Evolutionary conservation across 2,113 vertebrate species (phyloP), one percentile per base, ranked within the genome.

Genomic region (Stomatorhinus ivindoensis): DNA sequence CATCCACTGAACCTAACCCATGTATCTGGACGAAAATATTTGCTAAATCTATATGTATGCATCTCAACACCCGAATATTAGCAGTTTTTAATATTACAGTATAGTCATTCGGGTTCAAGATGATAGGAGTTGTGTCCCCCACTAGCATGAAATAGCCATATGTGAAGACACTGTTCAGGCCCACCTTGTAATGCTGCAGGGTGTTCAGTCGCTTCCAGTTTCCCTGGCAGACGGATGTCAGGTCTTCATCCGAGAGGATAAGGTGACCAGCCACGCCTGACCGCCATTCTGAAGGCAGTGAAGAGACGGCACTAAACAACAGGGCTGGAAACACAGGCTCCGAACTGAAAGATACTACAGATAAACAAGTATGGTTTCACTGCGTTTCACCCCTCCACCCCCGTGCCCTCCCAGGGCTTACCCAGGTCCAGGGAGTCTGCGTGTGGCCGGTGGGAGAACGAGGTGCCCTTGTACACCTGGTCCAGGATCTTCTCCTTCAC

Each of bases 401-500:
- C n/a, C 2, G 8, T 3, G 24, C 24, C 24, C n/a, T 21, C 13
- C 58, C 65, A 6, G 53, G 19, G 91, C 97, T 97, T 58, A 99
- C 98, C 98, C 0, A 99, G 95, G 92, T 99, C 98, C 90, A 99
- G 94, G 3, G 97, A 96, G 90, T 98, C 96, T 0, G 96, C 94
- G 88, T 98, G 97, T 1, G 98, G 98, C 4, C 98, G 95, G 91
- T 98, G 97, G 91, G 97, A 97, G 90, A 97, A 98, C 2, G 97
- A 97, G 0, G 97, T 96, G 91, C 97, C 96, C 92, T 99, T 99
- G 92, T 97, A 99, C 89, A 98, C 96, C 95, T 99, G 98, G 89
- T 99, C 98, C 46, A 99, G 95, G 92, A 99, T 97, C 93, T 99
- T 99, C 94, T 99, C 98, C 92, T 99, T 99, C 93, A 98, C 98